phyloP scores from a whole-genome alignment of 2,888 invertebrate species.

The Labia minor region DNA sequence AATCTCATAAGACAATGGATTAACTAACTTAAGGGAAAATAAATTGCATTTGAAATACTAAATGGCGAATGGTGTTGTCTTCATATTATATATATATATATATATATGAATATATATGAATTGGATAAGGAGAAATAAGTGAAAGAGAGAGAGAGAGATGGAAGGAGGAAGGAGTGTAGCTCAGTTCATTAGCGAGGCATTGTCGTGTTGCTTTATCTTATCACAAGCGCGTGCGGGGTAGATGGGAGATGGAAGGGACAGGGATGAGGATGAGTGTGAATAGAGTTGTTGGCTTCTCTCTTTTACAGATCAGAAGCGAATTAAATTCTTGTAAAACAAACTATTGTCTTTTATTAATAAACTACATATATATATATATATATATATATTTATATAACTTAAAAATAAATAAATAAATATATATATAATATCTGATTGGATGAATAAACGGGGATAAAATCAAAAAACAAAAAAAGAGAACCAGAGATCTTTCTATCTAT shows the following conservation, averaged over 20 bases:
- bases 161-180: not conserved
- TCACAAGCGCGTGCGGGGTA: not conserved
- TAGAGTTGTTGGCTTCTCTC: too few relatives aligned
- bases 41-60: not conserved
- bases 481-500: too few relatives aligned
- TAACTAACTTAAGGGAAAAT: not conserved
- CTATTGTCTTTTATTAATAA: not conserved
- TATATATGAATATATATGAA: not conserved
- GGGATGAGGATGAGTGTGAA: too few relatives aligned
- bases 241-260: too few relatives aligned
- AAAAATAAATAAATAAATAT: too few relatives aligned
- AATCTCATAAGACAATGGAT: not conserved
- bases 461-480: too few relatives aligned
- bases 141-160: not conserved
- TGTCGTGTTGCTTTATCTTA: conserved; percentile 13
- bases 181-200: conserved; percentile 13
- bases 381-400: not conserved
- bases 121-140: too few relatives aligned
- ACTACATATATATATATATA: not conserved
- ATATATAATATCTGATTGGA: not conserved
- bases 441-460: too few relatives aligned
- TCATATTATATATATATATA: not conserved
- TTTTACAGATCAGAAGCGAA: not conserved
- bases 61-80: not conserved
- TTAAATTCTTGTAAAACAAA: conserved; percentile 13